phyloP scores from a whole-genome alignment of 2,888 invertebrate genomes.

The Nephrotoma appendiculata region DNA sequence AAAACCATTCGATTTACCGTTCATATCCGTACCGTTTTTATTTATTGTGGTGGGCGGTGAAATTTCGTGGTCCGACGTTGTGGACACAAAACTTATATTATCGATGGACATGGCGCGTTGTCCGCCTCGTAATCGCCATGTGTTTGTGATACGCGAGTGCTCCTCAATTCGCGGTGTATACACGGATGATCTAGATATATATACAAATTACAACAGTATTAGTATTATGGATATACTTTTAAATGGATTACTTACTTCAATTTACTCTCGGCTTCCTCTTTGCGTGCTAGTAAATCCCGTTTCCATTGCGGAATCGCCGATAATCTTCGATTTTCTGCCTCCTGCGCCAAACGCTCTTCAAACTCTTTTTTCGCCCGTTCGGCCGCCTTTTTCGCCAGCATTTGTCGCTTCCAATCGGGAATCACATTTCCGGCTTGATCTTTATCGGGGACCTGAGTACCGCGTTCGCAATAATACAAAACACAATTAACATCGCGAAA shows the following conservation, averaged over 20 bases:
- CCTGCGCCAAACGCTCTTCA: constrained; percentile 69
- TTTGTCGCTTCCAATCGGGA: constrained; percentile 90
- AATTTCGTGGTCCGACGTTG: constrained; percentile 12
- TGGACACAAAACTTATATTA: constrained; percentile 37
- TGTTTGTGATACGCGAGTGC: constrained; percentile 34
- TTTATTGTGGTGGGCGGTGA: constrained; percentile 17
- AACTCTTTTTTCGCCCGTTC: constrained; percentile 84
- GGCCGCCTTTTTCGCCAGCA: constrained; percentile 87
- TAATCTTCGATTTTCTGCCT: constrained; percentile 71
- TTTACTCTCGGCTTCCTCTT: constrained; percentile 63
- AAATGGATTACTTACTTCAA: constrained; percentile 43
- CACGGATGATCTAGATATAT: constrained; percentile 40
- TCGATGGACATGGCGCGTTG: constrained; percentile 47
- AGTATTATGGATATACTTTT: not conserved
- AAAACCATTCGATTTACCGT: constrained; percentile 13
- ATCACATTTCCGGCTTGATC: constrained; percentile 79
- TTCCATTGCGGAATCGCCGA: constrained; percentile 91
- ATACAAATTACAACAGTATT: not conserved
- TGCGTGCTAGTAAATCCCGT: constrained; percentile 68
- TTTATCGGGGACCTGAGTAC: constrained; percentile 65
- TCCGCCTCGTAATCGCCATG: constrained; percentile 30
- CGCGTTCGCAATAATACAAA: not conserved
- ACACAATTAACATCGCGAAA: not conserved
- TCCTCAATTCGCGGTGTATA: constrained; percentile 58
- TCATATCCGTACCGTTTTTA: constrained; percentile 14